These are phyloP conservation scores for Chymomyza caudatula DNA, from an alignment of 2,888 invertebrate species.

Conservation along the genomic window DNA sequence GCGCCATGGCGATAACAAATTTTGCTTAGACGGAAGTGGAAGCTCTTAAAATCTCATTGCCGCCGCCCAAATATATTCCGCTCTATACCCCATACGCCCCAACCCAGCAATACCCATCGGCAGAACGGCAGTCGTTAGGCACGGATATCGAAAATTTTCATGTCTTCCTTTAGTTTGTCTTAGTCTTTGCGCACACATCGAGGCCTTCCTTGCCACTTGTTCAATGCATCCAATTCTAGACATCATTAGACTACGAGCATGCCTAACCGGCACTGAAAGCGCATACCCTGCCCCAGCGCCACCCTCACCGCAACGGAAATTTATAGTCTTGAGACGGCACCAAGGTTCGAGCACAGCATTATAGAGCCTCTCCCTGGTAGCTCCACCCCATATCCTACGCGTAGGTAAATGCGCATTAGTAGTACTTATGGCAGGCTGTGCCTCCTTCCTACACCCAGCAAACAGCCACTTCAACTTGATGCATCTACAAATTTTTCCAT, in stretches of 20 bases:
- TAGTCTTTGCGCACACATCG: slow-evolving; percentile 22
- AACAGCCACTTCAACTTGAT: slow-evolving; percentile 14
- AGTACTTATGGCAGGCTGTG: slow-evolving; percentile 4
- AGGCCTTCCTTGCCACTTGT: slow-evolving; percentile 21
- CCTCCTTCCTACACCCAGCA: neutral
- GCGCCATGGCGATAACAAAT: slow-evolving; percentile 60
- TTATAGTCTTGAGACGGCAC: slow-evolving; percentile 51
- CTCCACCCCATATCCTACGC: slow-evolving; percentile 5
- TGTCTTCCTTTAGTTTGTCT: slow-evolving; percentile 73
- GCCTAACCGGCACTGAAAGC: too few relatives aligned
- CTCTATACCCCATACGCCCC: neutral
- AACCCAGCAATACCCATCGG: neutral
- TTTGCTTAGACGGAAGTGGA: slow-evolving; percentile 67
- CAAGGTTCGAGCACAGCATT: neutral
- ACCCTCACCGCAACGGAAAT: slow-evolving; percentile 43
- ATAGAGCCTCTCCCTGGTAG: neutral
- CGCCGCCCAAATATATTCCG: slow-evolving; percentile 14
- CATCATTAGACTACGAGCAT: slow-evolving; percentile 54
- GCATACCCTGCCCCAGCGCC: neutral
- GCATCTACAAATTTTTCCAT: slow-evolving; percentile 5
- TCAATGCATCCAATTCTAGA: slow-evolving; percentile 29
- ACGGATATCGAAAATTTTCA: slow-evolving; percentile 71
- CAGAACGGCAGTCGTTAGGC: slow-evolving; percentile 60
- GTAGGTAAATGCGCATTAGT: slow-evolving; percentile 62
- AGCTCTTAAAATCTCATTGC: slow-evolving; percentile 72